Evolutionary conservation across 1,140 invertebrate species (phyloP).

Genomic region (Apis laboriosa): DNA sequence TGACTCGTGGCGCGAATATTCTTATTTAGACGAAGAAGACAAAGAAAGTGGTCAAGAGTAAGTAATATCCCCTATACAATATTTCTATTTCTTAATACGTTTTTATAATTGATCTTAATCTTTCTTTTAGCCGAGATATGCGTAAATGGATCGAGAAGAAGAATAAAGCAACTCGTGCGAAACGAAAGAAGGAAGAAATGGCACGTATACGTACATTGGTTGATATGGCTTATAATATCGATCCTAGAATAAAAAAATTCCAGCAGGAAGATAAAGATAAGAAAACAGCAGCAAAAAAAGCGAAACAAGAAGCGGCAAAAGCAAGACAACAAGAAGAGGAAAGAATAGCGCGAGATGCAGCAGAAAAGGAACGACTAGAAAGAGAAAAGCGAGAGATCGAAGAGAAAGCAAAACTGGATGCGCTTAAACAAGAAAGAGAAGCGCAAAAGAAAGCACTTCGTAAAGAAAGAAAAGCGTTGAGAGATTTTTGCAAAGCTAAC

Average conservation of each 20-base stretch:
- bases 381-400: slow-evolving; percentile 92
- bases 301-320: slow-evolving; percentile 93
- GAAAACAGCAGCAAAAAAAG: slow-evolving; percentile 93
- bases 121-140: slow-evolving; percentile 88
- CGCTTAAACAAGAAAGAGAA: slow-evolving; percentile 93
- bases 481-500: slow-evolving; percentile 92
- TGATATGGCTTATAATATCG: slow-evolving; percentile 95
- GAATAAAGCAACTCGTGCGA: slow-evolving; percentile 94
- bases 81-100: background rate
- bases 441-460: slow-evolving; percentile 90
- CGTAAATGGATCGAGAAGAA: slow-evolving; percentile 98
- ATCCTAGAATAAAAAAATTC: slow-evolving; percentile 95
- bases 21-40: slow-evolving; percentile 99
- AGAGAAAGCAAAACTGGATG: slow-evolving; percentile 89
- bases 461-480: slow-evolving; percentile 92
- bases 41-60: slow-evolving; percentile 97
- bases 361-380: slow-evolving; percentile 85
- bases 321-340: slow-evolving; percentile 93
- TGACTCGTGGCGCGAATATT: slow-evolving; percentile 99
- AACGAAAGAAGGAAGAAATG: slow-evolving; percentile 98
- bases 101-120: slow-evolving; percentile 50
- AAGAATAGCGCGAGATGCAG: slow-evolving; percentile 85
- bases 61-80: slow-evolving; percentile 44
- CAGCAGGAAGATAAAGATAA: slow-evolving; percentile 96
- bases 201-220: slow-evolving; percentile 92